A percentile compares a stretch with the other conserved stretches of the same genome.
Evolutionary conservation across 1,140 invertebrate genomes (phyloP).

Genomic region (Dinoponera quadriceps): DNA sequence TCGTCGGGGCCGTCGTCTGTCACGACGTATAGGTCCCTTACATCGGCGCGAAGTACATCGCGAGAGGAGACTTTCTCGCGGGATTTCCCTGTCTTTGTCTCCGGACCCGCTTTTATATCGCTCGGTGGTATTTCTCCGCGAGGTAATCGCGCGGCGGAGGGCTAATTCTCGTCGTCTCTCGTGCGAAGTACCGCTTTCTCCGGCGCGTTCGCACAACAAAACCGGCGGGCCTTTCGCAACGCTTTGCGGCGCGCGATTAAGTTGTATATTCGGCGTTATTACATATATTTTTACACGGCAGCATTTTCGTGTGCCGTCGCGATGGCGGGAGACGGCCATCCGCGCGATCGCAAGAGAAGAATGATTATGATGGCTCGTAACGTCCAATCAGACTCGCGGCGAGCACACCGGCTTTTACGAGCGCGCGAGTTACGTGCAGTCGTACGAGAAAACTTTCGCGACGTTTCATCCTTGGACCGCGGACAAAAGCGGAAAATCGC

Average conservation of each 20-base stretch:
- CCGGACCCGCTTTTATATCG: constrained; percentile 4
- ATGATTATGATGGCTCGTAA: constrained; percentile 30
- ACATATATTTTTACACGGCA: constrained; percentile 10
- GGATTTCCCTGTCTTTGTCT: neutral
- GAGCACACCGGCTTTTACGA: constrained; percentile 22
- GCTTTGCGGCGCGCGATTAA: neutral
- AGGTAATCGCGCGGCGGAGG: constrained; percentile 20
- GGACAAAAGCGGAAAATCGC: constrained; percentile 30
- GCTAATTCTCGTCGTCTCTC: neutral
- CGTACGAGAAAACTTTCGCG: constrained; percentile 39
- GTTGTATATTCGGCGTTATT: constrained; percentile 47
- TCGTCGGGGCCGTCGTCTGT: neutral
- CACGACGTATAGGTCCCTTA: neutral
- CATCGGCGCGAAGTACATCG: neutral
- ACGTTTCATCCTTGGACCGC: neutral
- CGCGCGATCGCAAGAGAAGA: constrained; percentile 6
- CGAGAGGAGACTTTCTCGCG: constrained; percentile 16
- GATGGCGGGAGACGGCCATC: neutral
- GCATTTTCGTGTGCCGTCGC: constrained; percentile 15
- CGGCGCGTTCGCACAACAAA: neutral
- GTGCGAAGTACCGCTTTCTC: constrained; percentile 31
- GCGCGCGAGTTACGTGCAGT: constrained; percentile 2
- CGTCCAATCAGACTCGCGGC: constrained; percentile 33
- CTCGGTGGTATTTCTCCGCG: constrained; percentile 19
- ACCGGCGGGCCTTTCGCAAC: constrained; percentile 16